Evolutionary conservation across 2,797 vertebrate genomes (phyloP).

Genomic region (Halcyon badia): DNA sequence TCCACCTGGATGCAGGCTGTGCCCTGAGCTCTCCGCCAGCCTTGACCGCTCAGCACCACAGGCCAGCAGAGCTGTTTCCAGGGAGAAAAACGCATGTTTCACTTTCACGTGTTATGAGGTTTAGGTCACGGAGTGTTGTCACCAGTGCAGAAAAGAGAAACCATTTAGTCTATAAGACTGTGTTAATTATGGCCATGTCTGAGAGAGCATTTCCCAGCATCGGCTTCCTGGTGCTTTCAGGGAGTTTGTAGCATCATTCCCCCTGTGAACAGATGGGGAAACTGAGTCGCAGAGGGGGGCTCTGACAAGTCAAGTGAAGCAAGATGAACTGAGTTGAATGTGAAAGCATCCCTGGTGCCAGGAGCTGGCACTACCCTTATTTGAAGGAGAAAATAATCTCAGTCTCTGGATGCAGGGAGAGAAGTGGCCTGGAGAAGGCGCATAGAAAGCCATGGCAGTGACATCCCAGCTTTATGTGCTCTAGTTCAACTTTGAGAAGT

Average conservation of each 20-base stretch:
- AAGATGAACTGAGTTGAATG: not conserved
- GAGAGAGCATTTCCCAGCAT: not conserved
- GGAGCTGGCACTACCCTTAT: not conserved
- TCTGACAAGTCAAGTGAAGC: not conserved
- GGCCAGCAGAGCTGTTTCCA: not conserved
- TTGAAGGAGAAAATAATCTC: not conserved
- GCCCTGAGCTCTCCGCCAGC: not conserved
- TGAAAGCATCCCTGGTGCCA: not conserved
- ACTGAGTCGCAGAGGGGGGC: not conserved
- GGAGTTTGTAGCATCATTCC: not conserved
- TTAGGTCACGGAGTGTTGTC: not conserved
- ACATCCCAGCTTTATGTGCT: fast-evolving
- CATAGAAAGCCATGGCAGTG: not conserved
- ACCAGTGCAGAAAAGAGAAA: not conserved
- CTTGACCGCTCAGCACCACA: fast-evolving
- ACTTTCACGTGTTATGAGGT: fast-evolving
- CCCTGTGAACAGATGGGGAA: slow-evolving; percentile 62
- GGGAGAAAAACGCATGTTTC: not conserved
- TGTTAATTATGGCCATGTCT: not conserved
- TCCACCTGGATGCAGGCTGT: not conserved
- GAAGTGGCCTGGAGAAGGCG: not conserved
- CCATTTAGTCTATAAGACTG: not conserved
- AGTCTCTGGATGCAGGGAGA: not conserved
- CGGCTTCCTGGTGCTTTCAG: fast-evolving
- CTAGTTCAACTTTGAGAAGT: not conserved